A percentile compares a stretch with the other conserved stretches of the same genome.
These are phyloP conservation scores for Smithornis capensis DNA, from an alignment of 2,113 vertebrate genomes.

Conservation along the genomic window DNA sequence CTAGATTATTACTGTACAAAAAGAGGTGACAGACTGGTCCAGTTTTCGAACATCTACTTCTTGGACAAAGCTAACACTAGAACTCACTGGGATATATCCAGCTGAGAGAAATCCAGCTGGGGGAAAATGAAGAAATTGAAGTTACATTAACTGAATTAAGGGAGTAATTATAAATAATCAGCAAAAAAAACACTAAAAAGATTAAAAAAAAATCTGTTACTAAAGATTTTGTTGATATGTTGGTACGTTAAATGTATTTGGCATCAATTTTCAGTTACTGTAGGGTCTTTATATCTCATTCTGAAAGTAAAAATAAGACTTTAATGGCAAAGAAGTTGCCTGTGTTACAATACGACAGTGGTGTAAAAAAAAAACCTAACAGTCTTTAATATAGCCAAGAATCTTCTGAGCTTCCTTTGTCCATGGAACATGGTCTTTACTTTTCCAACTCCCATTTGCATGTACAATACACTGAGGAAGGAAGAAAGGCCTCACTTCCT, in stretches of 20 bases:
- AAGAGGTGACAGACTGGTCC: neutral
- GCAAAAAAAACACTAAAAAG: neutral
- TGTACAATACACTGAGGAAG: conserved; percentile 7
- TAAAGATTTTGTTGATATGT: neutral
- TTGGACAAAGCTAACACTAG: neutral
- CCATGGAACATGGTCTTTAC: neutral
- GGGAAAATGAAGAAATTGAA: neutral
- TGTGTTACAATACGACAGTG: neutral
- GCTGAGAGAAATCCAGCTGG: neutral
- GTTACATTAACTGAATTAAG: neutral
- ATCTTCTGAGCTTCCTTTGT: conserved; percentile 2
- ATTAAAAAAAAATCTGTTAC: neutral
- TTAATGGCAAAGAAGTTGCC: neutral
- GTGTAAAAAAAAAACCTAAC: neutral
- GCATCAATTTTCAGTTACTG: neutral
- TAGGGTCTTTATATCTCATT: neutral
- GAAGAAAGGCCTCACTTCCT: conserved; percentile 24
- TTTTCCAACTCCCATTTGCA: conserved; percentile 7
- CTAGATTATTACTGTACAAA: neutral
- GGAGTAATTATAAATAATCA: neutral
- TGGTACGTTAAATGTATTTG: neutral
- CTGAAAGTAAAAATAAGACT: neutral
- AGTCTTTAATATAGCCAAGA: neutral
- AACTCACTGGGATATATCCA: neutral
- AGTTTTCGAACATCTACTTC: neutral